Evolutionary conservation across 1,140 invertebrate genomes (phyloP), one percentile per base, ranked within the genome.

Genomic region (Drosophila nigrodunni): DNA sequence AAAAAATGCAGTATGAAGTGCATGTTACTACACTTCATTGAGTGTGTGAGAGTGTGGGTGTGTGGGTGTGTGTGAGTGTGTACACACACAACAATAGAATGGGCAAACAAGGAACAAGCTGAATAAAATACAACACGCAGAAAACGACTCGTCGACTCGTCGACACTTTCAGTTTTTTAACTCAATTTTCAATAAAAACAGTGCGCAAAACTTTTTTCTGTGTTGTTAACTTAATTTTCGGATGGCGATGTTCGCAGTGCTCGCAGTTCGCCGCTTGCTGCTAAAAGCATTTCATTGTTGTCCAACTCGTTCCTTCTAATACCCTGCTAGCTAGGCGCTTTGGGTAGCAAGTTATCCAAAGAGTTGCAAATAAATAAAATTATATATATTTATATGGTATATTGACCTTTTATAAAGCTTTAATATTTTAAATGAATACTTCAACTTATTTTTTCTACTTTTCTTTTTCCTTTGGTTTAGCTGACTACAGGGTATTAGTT

Each of bases 271-370:
- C 57, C 61, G 66, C 67, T 58, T 43, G 67, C 58, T 67, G 78
- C 85, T 89, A 89, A 89, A 89, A 89, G 85, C 78, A 89, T 89
- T 89, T 89, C 85, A 90, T 89, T 89, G 85, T 89, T 90, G 86
- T 72, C 77, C 78, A 85, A 85, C 81, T 85, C 77, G 41, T 66
- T 78, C 37, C 30, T 57, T 7, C 13, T 10, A 43, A 54, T 65
- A 65, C 62, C 50, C 62, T 44, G 10, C 25, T 25, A 46, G 13
- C 10, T 34, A 0, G 3, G 3, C 11, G 2, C 10, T 2, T 15
- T n/a, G 43, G 41, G 34, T 30, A 34, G 25, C 25, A 1, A 21
- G 18, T 21, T 21, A 2, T 21, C 18, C 1, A 21, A 21, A 21
- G 18, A 21, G 18, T 21, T 21, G 18, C 1, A 21, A 1, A 21